Percentiles rank a stretch among this genome's conserved stretches.
phyloP scores from a whole-genome alignment of 2,797 vertebrate genomes.

The Microctenopoma steveboyesi region DNA sequence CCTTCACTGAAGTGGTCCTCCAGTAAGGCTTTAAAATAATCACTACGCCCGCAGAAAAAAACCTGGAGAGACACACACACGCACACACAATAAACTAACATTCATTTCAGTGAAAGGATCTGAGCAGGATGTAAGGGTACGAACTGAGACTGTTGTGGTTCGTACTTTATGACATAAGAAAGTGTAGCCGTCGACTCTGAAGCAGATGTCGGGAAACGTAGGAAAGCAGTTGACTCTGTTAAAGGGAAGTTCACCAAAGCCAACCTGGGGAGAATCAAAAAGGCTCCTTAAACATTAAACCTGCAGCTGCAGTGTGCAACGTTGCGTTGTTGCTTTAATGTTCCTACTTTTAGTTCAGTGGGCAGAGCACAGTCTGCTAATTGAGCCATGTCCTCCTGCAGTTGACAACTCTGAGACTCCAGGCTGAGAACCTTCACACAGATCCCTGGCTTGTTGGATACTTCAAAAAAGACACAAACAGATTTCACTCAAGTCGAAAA shows the following conservation, averaged over 20 bases:
- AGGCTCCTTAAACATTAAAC: neutral
- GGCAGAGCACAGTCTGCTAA: constrained; percentile 93
- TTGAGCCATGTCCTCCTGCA: constrained; percentile 92
- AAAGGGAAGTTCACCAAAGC: constrained; percentile 94
- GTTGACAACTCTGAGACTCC: constrained; percentile 87
- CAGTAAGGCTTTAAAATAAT: constrained; percentile 96
- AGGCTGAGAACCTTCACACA: constrained; percentile 96
- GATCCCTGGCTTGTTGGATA: constrained; percentile 94
- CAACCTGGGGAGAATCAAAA: constrained; percentile 82
- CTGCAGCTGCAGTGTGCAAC: no score
- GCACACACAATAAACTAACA: neutral
- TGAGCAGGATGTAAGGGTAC: neutral
- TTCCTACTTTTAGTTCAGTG: constrained; percentile 87
- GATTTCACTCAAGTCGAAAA: neutral
- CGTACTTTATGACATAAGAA: constrained; percentile 96
- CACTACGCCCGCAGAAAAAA: constrained; percentile 96
- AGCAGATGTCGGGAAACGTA: constrained; percentile 93
- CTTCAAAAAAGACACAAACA: constrained; percentile 64
- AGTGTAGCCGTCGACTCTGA: constrained; percentile 87
- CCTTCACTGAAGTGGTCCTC: constrained; percentile 96
- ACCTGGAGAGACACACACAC: constrained; percentile 80
- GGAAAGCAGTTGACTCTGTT: constrained; percentile 89
- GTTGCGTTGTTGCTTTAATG: neutral
- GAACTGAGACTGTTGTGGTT: neutral
- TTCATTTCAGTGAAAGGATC: neutral